Percentiles rank a stretch among this genome's conserved stretches.
phyloP scores from a whole-genome alignment of 2,888 invertebrate species.

The Polydrusus cervinus region DNA sequence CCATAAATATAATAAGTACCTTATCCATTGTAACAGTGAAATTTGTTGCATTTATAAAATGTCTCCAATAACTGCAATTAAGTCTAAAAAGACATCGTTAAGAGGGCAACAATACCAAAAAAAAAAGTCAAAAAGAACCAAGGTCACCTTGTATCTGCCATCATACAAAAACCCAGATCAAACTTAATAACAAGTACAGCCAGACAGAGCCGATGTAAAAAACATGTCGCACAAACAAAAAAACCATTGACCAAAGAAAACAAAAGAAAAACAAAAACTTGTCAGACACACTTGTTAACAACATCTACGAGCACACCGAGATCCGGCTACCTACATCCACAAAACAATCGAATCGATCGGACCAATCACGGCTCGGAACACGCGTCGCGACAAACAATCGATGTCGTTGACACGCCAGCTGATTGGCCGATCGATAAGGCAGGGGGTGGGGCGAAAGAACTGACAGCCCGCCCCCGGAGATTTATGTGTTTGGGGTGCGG shows the following conservation, averaged over 20 bases:
- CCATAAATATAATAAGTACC: too few relatives aligned
- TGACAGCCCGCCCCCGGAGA: slow-evolving; percentile 60
- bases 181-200: slow-evolving; percentile 39
- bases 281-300: slow-evolving; percentile 54
- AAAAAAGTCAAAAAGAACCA: background rate
- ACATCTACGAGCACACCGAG: slow-evolving; percentile 39
- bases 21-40: too few relatives aligned
- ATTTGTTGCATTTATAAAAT: too few relatives aligned
- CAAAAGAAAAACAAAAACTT: slow-evolving; percentile 50
- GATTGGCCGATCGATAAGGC: slow-evolving; percentile 54
- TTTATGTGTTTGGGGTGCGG: slow-evolving; percentile 50
- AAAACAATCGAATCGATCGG: slow-evolving; percentile 50
- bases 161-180: slow-evolving; percentile 9
- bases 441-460: slow-evolving; percentile 53
- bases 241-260: slow-evolving; percentile 34
- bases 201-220: slow-evolving; percentile 27
- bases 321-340: slow-evolving; percentile 51
- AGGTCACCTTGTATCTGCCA: background rate
- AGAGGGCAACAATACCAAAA: background rate
- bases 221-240: slow-evolving; percentile 30
- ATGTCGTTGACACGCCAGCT: slow-evolving; percentile 54
- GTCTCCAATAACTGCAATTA: too few relatives aligned
- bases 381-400: slow-evolving; percentile 42
- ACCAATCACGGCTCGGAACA: slow-evolving; percentile 44
- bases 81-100: too few relatives aligned